These are phyloP conservation scores for Tricholauxania praeusta DNA, from an alignment of 2,888 invertebrate species.

Conservation along the genomic window DNA sequence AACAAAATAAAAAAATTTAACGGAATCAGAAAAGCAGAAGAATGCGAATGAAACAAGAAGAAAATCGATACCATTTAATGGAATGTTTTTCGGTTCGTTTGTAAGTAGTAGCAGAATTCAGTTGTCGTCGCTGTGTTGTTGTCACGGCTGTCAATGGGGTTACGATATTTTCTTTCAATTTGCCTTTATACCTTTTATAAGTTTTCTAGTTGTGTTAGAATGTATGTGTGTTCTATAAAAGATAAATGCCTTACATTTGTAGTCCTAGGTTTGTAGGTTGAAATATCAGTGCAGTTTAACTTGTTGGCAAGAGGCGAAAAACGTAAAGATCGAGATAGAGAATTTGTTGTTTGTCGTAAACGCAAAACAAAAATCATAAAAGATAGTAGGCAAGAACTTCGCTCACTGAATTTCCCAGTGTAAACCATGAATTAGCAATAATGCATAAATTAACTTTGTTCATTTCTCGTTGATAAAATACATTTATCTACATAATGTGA, in stretches of 20 bases:
- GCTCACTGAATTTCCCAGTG: too few relatives aligned
- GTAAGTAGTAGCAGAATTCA: conserved; percentile 9
- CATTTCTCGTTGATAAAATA: neutral
- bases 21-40: neutral
- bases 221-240: neutral
- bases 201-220: neutral
- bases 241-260: conserved; percentile 1
- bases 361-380: too few relatives aligned
- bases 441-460: neutral
- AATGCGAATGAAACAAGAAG: conserved; percentile 11
- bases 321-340: too few relatives aligned
- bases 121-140: neutral
- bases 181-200: too few relatives aligned
- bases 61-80: conserved; percentile 32
- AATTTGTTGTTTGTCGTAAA: too few relatives aligned
- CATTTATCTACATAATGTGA: conserved; percentile 23
- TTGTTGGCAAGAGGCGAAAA: too few relatives aligned
- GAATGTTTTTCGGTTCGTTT: conserved; percentile 5
- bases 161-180: too few relatives aligned
- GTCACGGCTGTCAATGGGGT: too few relatives aligned
- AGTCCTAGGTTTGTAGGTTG: conserved; percentile 1
- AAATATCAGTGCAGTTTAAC: neutral
- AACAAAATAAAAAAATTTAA: conserved; percentile 1
- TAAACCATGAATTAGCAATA: too few relatives aligned
- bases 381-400: too few relatives aligned